phyloP scores from a whole-genome alignment of 2,797 vertebrate genomes.

The Phalanger gymnotis region DNA sequence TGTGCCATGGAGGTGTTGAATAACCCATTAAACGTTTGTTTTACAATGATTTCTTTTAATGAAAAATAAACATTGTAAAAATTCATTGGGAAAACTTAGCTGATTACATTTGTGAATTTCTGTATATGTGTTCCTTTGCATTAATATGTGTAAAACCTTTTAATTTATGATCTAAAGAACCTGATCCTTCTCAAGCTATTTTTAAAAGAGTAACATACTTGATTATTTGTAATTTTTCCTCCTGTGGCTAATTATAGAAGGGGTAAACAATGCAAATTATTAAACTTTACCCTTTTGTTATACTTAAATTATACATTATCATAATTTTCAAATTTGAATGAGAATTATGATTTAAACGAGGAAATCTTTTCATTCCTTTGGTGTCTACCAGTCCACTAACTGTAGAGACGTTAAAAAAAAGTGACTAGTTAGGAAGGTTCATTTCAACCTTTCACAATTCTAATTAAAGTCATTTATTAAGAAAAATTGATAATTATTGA shows the following conservation, averaged over 20 bases:
- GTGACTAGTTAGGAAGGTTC: neutral
- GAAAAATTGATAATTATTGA: slow-evolving; percentile 1
- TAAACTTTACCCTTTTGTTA: neutral
- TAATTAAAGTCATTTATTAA: slow-evolving; percentile 36
- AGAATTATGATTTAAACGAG: neutral
- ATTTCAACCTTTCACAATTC: neutral
- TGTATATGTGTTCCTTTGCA: neutral
- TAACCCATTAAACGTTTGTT: neutral
- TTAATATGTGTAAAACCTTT: neutral
- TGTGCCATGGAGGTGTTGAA: neutral
- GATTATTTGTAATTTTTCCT: neutral
- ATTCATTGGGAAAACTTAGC: neutral
- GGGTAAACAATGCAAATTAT: neutral
- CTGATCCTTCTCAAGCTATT: neutral
- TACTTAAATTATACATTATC: neutral
- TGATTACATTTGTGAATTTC: neutral
- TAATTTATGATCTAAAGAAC: neutral
- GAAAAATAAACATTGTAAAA: neutral
- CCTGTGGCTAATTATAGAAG: neutral
- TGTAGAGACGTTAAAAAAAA: neutral
- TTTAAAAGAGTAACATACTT: neutral
- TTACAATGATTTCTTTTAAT: neutral
- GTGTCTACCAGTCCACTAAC: neutral
- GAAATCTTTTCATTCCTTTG: neutral
- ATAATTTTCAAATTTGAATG: neutral